These are phyloP conservation scores for Drosophila elegans DNA, from an alignment of 1,140 invertebrate genomes.

Conservation along the genomic window DNA sequence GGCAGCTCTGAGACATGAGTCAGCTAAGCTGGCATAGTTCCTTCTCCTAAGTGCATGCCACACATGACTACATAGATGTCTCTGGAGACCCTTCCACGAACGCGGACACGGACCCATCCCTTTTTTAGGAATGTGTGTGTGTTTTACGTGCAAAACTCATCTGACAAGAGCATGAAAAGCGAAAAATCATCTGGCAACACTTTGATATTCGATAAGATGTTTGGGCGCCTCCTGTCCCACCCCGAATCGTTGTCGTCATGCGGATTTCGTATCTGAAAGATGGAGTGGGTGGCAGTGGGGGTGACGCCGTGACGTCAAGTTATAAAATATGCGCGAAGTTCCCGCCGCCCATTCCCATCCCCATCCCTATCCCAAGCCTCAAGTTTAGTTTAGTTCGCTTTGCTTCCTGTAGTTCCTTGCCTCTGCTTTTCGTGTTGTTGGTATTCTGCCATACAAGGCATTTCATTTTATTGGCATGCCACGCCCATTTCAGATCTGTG, in stretches of 20 bases:
- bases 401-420: conserved; percentile 10
- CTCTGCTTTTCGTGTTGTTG: not conserved
- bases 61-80: not conserved
- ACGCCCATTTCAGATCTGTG: conserved; percentile 54
- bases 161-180: conserved; percentile 35
- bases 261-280: conserved; percentile 28
- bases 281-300: not conserved
- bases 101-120: not conserved
- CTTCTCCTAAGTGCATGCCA: conserved; percentile 14
- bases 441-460: conserved; percentile 14
- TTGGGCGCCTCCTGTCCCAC: conserved; percentile 7
- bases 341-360: conserved; percentile 7
- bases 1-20: not conserved
- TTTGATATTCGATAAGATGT: conserved; percentile 78
- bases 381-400: conserved; percentile 52
- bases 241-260: conserved; percentile 52
- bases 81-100: too few relatives aligned
- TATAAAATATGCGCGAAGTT: conserved; percentile 78
- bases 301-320: conserved; percentile 63
- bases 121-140: not conserved
- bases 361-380: conserved; percentile 4
- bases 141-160: conserved; percentile 62
- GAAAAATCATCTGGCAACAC: conserved; percentile 75
- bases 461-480: conserved; percentile 53
- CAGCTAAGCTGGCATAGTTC: conserved; percentile 40